Base-by-base conservation (phyloP, 92 coral and sea anemone genomes). In the Zoanthus sansibaricus region DNA sequence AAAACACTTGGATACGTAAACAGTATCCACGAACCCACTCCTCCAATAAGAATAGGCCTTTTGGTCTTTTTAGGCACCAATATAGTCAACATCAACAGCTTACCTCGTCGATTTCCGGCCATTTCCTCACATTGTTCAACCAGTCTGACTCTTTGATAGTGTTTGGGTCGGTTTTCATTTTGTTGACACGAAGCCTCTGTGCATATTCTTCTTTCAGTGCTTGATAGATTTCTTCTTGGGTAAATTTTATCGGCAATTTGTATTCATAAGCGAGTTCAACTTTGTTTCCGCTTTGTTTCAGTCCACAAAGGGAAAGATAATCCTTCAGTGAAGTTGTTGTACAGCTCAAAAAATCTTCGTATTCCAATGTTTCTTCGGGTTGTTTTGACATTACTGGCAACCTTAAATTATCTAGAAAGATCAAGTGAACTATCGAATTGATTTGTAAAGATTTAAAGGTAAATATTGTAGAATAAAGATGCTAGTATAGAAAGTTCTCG, bases 341-440 rank as follows among this genome's bases (percentile, higher is more conserved):
- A 80, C 51, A 84, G 10, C 66, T 72, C 58, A 84, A 58, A 84
- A 84, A 84, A 84, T 84, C 70, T 84, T 84, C 48, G 61, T 84
- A 84, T 44, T 64, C 68, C 42, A 84, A 69, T 15, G 79, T 84
- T 31, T 84, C 71, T 25, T 84, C 88, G 33, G 88, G 80, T 54
- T 71, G 80, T 70, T 69, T 71, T 14, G 87, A 71, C 75, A 71
- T 71, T 71, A 13, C 69, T 78, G 25, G 17, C 33, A 78, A 78
- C 25, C 62, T 76, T 45, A 45, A 76, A 9, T 48, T 47, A 76
- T 48, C 83, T 52, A 78, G 71, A 21, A 78, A 54, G 67, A 78
- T 78, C 69, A 32, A 31, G 48, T 37, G 49, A 45, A 14, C 25
- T 37, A 72, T 72, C 52, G 72, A 79, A 79, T 79, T 17, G 71